Base-by-base conservation (phyloP, 2,888 invertebrate genomes). In the Atrina japonica region DNA sequence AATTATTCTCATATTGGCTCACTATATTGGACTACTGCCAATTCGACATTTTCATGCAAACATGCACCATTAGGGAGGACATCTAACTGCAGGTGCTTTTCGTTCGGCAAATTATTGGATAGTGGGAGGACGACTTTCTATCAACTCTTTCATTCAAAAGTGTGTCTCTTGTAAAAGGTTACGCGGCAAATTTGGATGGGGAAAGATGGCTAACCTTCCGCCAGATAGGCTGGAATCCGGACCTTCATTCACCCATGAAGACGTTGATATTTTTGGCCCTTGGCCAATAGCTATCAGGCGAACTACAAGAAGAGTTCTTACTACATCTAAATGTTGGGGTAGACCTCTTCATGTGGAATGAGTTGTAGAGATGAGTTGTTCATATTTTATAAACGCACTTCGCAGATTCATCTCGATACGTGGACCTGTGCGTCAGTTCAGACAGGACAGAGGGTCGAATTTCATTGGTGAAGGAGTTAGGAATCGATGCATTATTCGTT, bases 81-180 rank as follows among this genome's bases (percentile, higher is more conserved):
- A 66, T 29, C 23, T 79, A 6, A 76, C 77, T 1, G 73, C 77
- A 59, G 76, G 74, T 1, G 70, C 72, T 7, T 40, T 77, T 3
- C 35, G 78, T n/a, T n/a, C 61, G 2, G 63, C 56, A 3, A 77
- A 77, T 23, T 75, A 16, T 55, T 78, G 78, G 77, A 73, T 78
- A 2, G 35, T 64, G 16, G 73, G 76, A 11, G 49, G 53, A 2
- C 66, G 61, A 11, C 45, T 75, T 3, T 23, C 70, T 2, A 30
- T 77, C 0, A 41, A 56, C n/a, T 49, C 73, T 5, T 14, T 73
- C 3, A 55, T 78, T 5, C 59, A 58, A n/a, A 47, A 14, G 3
- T 77, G 76, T 43, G 66, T 70, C 2, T 35, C 21, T 3, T 64
- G 64, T 18, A 53, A 29, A 18, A 60, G 27, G 27, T 55, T 74